phyloP scores from a whole-genome alignment of 2,113 vertebrate species.

The Gavialis gangeticus region DNA sequence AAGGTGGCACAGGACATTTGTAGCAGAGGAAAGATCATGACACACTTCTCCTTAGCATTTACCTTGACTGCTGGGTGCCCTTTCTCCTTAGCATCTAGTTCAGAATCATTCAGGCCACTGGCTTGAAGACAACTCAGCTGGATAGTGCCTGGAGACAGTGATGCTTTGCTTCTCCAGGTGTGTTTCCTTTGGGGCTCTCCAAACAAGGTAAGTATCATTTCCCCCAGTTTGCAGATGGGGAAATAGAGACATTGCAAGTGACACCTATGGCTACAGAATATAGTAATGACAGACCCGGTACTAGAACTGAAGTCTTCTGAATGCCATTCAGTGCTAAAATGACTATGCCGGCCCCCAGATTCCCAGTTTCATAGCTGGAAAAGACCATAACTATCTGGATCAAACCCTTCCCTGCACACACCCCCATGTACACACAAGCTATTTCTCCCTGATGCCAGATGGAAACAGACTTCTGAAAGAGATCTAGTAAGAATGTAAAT shows the following conservation, averaged over 20 bases:
- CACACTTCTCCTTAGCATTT: background rate
- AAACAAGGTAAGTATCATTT: fast-evolving
- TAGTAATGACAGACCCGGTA: background rate
- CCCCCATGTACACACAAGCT: no score
- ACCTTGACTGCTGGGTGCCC: fast-evolving
- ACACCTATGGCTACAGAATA: background rate
- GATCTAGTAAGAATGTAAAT: no score
- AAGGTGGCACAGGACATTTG: background rate
- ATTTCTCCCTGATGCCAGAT: no score
- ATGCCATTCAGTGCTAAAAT: background rate
- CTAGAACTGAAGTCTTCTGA: background rate
- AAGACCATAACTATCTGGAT: no score
- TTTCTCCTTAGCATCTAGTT: background rate
- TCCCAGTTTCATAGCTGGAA: background rate
- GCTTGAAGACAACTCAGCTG: background rate
- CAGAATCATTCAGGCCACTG: background rate
- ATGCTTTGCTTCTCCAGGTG: background rate
- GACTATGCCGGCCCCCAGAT: fast-evolving
- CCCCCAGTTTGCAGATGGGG: background rate
- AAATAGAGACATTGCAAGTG: fast-evolving
- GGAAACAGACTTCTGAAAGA: no score
- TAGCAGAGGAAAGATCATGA: background rate
- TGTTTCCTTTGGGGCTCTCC: background rate
- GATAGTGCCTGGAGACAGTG: no score
- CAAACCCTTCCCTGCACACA: no score